Evolutionary conservation across 2,888 invertebrate genomes (phyloP).

Genomic region (Diplazon laetatorius): DNA sequence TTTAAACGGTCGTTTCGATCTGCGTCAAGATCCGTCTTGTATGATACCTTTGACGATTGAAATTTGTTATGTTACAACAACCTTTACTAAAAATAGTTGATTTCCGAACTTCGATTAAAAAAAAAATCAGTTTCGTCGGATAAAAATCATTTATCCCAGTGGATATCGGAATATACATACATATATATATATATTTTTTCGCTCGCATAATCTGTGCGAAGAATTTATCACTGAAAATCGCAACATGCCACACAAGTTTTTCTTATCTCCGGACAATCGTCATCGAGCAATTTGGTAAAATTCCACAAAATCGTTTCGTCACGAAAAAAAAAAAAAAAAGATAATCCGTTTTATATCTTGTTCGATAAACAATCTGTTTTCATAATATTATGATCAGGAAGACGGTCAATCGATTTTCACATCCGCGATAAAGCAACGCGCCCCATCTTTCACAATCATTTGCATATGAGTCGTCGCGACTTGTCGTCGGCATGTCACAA

Average conservation of each 20-base stretch:
- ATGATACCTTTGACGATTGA: background rate
- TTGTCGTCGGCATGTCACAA: too few species aligned
- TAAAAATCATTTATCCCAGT: too few species aligned
- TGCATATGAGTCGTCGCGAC: too few species aligned
- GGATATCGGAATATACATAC: too few species aligned
- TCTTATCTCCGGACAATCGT: slow-evolving; percentile 7
- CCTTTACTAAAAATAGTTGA: too few species aligned
- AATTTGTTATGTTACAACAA: slow-evolving; percentile 8
- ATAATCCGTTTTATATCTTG: slow-evolving; percentile 28
- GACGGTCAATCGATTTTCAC: slow-evolving; percentile 16
- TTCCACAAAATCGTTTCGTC: slow-evolving; percentile 22
- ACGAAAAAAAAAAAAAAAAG: slow-evolving; percentile 20
- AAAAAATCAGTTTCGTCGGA: too few species aligned
- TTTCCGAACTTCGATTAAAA: too few species aligned
- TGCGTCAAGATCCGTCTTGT: background rate
- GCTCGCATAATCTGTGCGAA: slow-evolving; percentile 1
- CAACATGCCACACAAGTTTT: slow-evolving; percentile 13
- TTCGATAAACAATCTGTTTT: slow-evolving; percentile 53
- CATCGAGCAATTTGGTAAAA: slow-evolving; percentile 6
- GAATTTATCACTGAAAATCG: slow-evolving; percentile 47
- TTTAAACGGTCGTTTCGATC: slow-evolving; percentile 28
- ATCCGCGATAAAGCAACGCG: slow-evolving; percentile 35
- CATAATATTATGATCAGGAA: slow-evolving; percentile 34
- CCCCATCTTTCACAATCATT: too few species aligned
- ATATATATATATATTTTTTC: slow-evolving; percentile 38